phyloP scores from a whole-genome alignment of 2,888 invertebrate species.

The Frankliniella fusca region DNA sequence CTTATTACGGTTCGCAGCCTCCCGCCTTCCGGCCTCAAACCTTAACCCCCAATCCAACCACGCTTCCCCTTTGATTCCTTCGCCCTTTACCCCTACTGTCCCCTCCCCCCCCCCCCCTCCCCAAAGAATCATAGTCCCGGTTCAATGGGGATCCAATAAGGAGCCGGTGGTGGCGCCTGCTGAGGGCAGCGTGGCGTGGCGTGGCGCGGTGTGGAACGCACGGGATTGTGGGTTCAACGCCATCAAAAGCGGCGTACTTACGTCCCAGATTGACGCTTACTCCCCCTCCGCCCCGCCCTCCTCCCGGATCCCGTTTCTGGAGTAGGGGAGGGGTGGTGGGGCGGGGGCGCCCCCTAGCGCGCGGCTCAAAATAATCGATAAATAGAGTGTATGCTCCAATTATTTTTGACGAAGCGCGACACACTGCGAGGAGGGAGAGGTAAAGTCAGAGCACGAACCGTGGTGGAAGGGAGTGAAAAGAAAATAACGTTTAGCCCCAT shows the following conservation, averaged over 20 bases:
- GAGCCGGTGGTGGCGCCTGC: neutral
- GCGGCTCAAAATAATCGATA: too few species aligned
- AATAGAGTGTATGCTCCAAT: too few species aligned
- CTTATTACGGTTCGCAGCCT: too few species aligned
- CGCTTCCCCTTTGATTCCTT: neutral
- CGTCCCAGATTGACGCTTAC: neutral
- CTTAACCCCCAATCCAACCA: too few species aligned
- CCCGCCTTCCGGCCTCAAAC: too few species aligned
- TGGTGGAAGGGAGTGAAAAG: too few species aligned
- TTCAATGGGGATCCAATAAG: neutral
- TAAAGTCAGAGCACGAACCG: too few species aligned
- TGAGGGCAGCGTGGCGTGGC: neutral
- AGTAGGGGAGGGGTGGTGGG: too few species aligned
- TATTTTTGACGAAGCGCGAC: too few species aligned
- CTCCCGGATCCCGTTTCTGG: neutral
- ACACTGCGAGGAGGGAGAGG: too few species aligned
- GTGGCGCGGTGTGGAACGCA: neutral
- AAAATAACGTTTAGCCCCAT: too few species aligned
- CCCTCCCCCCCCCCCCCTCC: neutral
- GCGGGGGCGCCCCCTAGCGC: too few species aligned
- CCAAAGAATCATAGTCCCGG: conserved; percentile 1
- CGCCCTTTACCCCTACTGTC: neutral
- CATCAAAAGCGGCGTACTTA: conserved; percentile 6
- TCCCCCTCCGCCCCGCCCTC: neutral
- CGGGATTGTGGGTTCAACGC: neutral